phyloP scores from a whole-genome alignment of 2,888 invertebrate genomes.

The Agrochola lychnidis region DNA sequence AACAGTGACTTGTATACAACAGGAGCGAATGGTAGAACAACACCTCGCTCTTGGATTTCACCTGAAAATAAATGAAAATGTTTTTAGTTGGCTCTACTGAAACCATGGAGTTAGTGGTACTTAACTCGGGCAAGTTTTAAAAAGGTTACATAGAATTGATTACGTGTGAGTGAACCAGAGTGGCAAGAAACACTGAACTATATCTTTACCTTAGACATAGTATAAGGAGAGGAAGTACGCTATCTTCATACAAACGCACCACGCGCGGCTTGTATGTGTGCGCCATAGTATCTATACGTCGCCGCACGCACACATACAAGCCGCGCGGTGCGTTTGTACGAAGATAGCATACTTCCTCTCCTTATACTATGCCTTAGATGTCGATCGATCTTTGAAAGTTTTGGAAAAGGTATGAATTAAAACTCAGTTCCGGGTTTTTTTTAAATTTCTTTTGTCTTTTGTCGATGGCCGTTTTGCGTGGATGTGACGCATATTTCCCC shows the following conservation, averaged over 20 bases:
- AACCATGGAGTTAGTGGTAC: background rate
- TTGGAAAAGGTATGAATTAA: background rate
- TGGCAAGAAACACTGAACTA: background rate
- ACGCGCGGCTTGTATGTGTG: too few species aligned
- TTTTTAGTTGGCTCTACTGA: background rate
- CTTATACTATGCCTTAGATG: too few species aligned
- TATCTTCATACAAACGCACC: too few species aligned
- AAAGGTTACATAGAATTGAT: background rate
- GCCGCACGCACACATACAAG: too few species aligned
- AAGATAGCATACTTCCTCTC: too few species aligned
- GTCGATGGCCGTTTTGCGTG: too few species aligned
- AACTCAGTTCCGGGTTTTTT: background rate
- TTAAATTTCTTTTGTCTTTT: background rate
- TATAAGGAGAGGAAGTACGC: too few species aligned
- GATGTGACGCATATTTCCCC: too few species aligned
- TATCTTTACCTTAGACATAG: background rate
- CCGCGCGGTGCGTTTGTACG: too few species aligned
- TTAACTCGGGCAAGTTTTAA: background rate
- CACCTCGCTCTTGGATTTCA: conserved; percentile 98
- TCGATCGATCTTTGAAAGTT: background rate
- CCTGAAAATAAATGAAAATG: conserved; percentile 88
- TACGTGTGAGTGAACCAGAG: background rate
- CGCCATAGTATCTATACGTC: too few species aligned
- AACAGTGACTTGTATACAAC: conserved; percentile 98
- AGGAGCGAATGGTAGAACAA: conserved; percentile 96